phyloP scores from a whole-genome alignment of 2,113 vertebrate species.

The Triplophysa siluroides region DNA sequence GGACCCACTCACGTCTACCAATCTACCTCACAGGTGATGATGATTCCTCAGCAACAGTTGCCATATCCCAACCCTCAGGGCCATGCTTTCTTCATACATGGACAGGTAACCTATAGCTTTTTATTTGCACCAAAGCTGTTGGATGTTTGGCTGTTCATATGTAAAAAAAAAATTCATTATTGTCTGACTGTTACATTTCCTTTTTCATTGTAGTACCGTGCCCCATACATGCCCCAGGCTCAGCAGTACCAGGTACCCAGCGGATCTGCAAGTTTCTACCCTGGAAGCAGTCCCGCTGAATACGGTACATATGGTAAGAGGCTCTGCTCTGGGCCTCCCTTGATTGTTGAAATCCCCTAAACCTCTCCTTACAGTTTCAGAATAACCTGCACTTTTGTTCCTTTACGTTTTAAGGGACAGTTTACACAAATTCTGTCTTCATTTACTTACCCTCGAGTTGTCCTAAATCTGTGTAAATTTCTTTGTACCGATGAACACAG shows the following conservation, averaged over 20 bases:
- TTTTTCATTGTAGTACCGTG: conserved; percentile 78
- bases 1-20: conserved; percentile 90
- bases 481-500: too few relatives aligned
- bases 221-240: conserved; percentile 86
- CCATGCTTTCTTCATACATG: conserved; percentile 81
- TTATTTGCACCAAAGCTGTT: too few relatives aligned
- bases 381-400: background rate
- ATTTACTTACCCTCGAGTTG: too few relatives aligned
- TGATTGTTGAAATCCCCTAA: conserved; percentile 29
- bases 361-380: background rate
- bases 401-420: background rate
- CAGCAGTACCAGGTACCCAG: conserved; percentile 93
- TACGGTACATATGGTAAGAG: conserved; percentile 89
- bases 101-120: conserved; percentile 76
- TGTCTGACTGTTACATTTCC: background rate
- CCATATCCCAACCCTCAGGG: conserved; percentile 88
- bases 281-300: conserved; percentile 90
- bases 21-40: conserved; percentile 92
- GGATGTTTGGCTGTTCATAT: too few relatives aligned
- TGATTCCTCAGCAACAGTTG: conserved; percentile 92
- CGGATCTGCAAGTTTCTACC: conserved; percentile 86
- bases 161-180: background rate
- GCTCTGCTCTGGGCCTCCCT: conserved; percentile 38
- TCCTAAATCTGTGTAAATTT: too few relatives aligned
- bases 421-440: too few relatives aligned